Conservation (phyloP, 2,113 vertebrate species). For the Scomber japonicus region DNA sequence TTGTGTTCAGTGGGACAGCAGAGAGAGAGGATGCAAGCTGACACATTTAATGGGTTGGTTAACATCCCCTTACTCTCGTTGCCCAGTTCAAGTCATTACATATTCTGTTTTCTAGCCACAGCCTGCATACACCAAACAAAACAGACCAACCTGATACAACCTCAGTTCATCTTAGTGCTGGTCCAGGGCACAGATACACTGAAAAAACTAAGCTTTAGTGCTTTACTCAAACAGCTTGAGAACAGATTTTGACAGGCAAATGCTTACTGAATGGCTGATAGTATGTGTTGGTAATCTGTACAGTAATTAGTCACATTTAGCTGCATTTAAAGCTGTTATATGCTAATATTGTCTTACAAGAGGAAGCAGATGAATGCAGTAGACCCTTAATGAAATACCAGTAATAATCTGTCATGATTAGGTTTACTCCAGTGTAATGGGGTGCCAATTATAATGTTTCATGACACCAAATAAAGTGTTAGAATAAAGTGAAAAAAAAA, state of each 20-base stretch:
- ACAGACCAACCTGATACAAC: neutral
- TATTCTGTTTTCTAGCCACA: constrained; percentile 2
- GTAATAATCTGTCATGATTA: neutral
- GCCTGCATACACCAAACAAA: neutral
- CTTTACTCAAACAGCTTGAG: neutral
- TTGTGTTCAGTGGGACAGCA: neutral
- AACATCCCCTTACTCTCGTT: neutral
- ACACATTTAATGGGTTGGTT: neutral
- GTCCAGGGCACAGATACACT: neutral
- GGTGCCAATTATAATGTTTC: neutral
- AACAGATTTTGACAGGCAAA: neutral
- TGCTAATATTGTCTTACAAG: constrained; percentile 12
- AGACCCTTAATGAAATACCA: neutral
- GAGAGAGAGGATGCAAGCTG: neutral
- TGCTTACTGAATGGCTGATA: too few species aligned
- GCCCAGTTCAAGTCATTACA: neutral
- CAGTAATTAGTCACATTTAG: neutral
- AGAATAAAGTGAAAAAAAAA: too few species aligned
- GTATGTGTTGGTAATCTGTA: neutral
- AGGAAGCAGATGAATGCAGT: neutral
- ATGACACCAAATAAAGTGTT: neutral
- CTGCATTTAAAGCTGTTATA: neutral
- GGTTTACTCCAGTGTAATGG: neutral
- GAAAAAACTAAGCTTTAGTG: neutral
- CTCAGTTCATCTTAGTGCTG: neutral